phyloP scores from a whole-genome alignment of 2,888 invertebrate genomes.

The Stenodera caucasica region DNA sequence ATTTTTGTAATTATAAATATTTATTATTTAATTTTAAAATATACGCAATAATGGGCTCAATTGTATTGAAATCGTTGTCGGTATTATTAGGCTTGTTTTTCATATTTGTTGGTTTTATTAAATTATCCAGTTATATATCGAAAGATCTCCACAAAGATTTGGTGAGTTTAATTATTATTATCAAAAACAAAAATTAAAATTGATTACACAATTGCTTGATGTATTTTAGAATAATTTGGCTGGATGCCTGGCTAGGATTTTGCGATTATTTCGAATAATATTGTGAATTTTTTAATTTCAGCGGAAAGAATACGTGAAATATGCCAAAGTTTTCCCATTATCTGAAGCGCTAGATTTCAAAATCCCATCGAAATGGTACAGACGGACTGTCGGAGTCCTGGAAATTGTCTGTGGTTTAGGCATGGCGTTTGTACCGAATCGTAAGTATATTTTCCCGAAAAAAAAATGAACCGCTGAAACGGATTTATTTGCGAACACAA shows the following conservation, averaged over 20 bases:
- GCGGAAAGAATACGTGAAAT: constrained; percentile 94
- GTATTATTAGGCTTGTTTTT: constrained; percentile 92
- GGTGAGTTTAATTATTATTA: too few species aligned
- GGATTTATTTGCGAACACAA: neutral
- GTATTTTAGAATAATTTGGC: constrained; percentile 50
- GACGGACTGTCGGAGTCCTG: constrained; percentile 78
- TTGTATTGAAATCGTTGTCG: constrained; percentile 89
- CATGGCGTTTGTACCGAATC: constrained; percentile 80
- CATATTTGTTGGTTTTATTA: constrained; percentile 91
- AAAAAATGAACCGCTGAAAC: neutral
- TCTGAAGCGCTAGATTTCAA: constrained; percentile 80
- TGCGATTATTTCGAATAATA: constrained; percentile 37
- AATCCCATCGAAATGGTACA: constrained; percentile 90
- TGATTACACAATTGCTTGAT: constrained; percentile 42
- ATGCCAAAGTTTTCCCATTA: constrained; percentile 91
- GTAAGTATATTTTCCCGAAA: constrained; percentile 60
- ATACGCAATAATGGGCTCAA: constrained; percentile 61
- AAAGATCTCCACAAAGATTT: constrained; percentile 96
- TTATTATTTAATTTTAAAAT: constrained; percentile 1
- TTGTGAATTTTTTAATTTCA: constrained; percentile 56
- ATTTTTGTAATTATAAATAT: constrained; percentile 7
- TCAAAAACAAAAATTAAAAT: too few species aligned
- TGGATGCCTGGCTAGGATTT: constrained; percentile 49
- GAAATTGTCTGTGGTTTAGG: constrained; percentile 84
- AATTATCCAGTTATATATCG: constrained; percentile 87